Base-by-base conservation (phyloP, 2,888 invertebrate genomes). In the Linnaemya vulpina region DNA sequence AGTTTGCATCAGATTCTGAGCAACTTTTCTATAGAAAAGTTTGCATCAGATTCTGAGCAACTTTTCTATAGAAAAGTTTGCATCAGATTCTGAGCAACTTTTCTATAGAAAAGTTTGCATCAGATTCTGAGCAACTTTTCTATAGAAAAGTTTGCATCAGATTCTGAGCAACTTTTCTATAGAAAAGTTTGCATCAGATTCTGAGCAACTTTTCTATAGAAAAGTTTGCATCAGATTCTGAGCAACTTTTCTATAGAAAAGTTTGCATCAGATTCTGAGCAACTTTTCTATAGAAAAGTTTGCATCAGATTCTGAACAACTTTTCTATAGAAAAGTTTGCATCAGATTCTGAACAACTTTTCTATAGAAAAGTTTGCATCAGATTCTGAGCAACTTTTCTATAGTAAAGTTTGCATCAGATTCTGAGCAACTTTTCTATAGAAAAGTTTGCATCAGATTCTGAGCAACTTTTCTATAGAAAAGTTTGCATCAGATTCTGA, bases 221-320 rank as follows among this genome's bases (percentile, higher is more conserved):
- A 55, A 25, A 55, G 10, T 55, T 4, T 13, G 20, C 5, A 5
- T 51, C 15, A 58, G 58, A 15, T 3, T 58, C 15, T 58, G 8
- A 58, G 30, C 30, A 58, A 58, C 13, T 58, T 58, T 58, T 25
- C 30, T 25, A 58, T 58, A 30, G 30, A 30, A 58, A n/a, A 58
- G 11, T 38, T 11, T 10, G 1, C 1, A 5, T 30, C 30, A 30
- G 30, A 30, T 30, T 30, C 30, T 30, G 30, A 30, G 30, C 30
- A 30, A 30, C 30, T 30, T 30, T 30, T 30, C 30, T 30, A 30
- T 30, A 38, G 11, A 11, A 38, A 38, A 38, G 38, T 38, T 30
- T 2, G 8, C 9, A 9, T 38, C 7, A 53, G 22, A 22, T 30
- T 30, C 30, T 30, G 30, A 30, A 5, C 22, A 53, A 53, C 22